These are phyloP conservation scores for Bujurquina vittata DNA, from an alignment of 2,113 vertebrate genomes.

Conservation along the genomic window DNA sequence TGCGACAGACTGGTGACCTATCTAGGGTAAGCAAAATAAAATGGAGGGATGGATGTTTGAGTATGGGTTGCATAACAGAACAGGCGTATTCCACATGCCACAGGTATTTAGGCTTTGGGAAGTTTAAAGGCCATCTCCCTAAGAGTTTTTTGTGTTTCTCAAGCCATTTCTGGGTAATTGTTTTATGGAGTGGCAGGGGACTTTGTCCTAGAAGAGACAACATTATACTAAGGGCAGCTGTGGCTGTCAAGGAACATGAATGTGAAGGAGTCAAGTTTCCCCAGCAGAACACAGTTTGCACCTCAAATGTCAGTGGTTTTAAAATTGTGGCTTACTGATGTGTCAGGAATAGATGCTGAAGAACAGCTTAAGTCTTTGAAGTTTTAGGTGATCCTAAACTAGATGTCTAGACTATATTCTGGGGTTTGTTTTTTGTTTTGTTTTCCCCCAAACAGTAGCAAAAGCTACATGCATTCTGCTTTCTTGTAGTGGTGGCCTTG, in stretches of 20 bases:
- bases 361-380: neutral
- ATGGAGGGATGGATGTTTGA: neutral
- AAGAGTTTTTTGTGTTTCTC: neutral
- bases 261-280: neutral
- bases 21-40: neutral
- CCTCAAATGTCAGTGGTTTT: neutral
- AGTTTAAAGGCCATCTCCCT: neutral
- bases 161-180: neutral
- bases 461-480: constrained; percentile 8
- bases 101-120: neutral
- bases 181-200: neutral
- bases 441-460: neutral
- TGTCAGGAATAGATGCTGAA: neutral
- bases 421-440: too few relatives aligned
- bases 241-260: neutral
- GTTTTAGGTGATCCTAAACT: neutral
- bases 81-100: neutral
- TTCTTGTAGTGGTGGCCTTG: constrained; percentile 76
- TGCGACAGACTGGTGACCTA: neutral
- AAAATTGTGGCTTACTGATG: neutral
- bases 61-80: neutral
- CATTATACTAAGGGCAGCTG: too few relatives aligned
- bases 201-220: too few relatives aligned
- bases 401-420: neutral
- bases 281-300: neutral